These are phyloP conservation scores for Pseudomyrmex pallidus DNA, from an alignment of 1,140 invertebrate species.

Conservation along the genomic window DNA sequence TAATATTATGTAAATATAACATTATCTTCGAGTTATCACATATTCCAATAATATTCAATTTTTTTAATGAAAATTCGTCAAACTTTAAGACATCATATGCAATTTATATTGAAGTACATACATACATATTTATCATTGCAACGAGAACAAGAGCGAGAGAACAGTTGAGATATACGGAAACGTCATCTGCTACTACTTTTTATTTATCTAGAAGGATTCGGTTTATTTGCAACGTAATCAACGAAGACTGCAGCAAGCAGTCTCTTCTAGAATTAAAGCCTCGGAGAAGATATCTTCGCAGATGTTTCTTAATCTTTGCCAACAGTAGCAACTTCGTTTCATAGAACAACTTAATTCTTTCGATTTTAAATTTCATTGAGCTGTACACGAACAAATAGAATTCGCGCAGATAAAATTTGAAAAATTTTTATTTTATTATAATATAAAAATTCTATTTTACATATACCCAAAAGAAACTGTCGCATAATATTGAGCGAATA, in stretches of 20 bases:
- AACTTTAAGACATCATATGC: not conserved
- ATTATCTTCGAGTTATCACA: not conserved
- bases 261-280: conserved; percentile 46
- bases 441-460: not conserved
- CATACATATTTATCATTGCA: not conserved
- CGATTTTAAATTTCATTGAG: conserved; percentile 4
- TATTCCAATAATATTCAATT: conserved; percentile 1
- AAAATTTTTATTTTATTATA: not conserved
- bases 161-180: conserved; percentile 3
- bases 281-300: conserved; percentile 37
- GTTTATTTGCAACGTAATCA: conserved; percentile 46
- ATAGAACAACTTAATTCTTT: conserved; percentile 30
- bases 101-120: conserved; percentile 4
- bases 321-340: not conserved
- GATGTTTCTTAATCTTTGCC: conserved; percentile 52
- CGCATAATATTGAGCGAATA: too few relatives aligned
- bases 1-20: not conserved
- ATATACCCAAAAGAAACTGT: too few relatives aligned
- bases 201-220: conserved; percentile 45
- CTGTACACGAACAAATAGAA: not conserved
- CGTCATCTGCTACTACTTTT: conserved; percentile 26
- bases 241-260: conserved; percentile 19
- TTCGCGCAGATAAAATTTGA: not conserved
- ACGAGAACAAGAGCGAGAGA: not conserved
- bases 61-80: too few relatives aligned